These are phyloP conservation scores for Calephelis nemesis DNA, from an alignment of 1,140 invertebrate species.

Conservation along the genomic window DNA sequence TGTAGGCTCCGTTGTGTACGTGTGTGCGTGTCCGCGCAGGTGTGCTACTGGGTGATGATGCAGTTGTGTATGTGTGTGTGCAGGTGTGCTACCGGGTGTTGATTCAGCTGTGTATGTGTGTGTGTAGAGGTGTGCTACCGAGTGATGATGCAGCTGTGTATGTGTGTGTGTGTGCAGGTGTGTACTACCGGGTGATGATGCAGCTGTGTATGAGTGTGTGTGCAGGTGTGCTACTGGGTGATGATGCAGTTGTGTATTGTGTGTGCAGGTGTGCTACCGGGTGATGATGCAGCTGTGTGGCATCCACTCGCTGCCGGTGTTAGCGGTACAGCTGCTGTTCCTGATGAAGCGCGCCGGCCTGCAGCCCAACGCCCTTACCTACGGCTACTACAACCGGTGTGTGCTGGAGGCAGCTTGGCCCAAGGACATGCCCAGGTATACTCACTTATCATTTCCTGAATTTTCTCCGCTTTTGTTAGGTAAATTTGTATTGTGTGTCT, in stretches of 20 bases:
- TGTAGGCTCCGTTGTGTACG: too few relatives aligned
- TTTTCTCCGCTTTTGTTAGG: not conserved
- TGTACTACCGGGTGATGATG: slow-evolving; percentile 99
- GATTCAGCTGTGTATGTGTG: slow-evolving; percentile 96
- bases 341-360: slow-evolving; percentile 97
- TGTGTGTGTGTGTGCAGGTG: slow-evolving; percentile 71
- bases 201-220: slow-evolving; percentile 90
- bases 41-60: slow-evolving; percentile 99
- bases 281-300: slow-evolving; percentile 99
- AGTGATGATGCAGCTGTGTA: slow-evolving; percentile 98
- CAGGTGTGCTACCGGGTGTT: slow-evolving; percentile 95
- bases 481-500: not conserved
- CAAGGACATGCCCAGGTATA: slow-evolving; percentile 87
- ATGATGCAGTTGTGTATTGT: slow-evolving; percentile 96
- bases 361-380: slow-evolving; percentile 98
- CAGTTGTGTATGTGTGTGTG: slow-evolving; percentile 86
- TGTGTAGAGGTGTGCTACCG: slow-evolving; percentile 93
- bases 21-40: slow-evolving; percentile 77
- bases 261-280: slow-evolving; percentile 93
- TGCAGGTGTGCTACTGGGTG: slow-evolving; percentile 95
- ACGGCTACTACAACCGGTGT: slow-evolving; percentile 89
- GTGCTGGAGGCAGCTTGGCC: slow-evolving; percentile 98
- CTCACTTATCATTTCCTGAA: slow-evolving; percentile 6
- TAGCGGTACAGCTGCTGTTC: slow-evolving; percentile 96
- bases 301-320: slow-evolving; percentile 93